Conservation (phyloP, 1,140 invertebrate species). For the Diploscapter pachys region DNA sequence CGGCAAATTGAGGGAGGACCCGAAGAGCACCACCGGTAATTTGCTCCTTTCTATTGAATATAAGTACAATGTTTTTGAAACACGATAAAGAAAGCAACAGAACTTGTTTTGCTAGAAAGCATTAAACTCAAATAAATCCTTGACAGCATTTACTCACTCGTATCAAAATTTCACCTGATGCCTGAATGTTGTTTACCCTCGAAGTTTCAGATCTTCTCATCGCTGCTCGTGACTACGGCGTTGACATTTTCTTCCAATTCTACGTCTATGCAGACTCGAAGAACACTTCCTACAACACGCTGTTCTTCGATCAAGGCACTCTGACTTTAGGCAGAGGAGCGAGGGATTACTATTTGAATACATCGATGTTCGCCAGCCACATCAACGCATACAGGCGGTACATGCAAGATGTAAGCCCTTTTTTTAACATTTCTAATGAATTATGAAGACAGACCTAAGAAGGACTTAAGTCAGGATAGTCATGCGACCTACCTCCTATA, state of each 20-base stretch:
- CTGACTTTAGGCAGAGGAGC: slow-evolving; percentile 38
- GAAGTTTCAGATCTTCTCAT: slow-evolving; percentile 67
- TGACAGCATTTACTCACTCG: too few species aligned
- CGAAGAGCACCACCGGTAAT: slow-evolving; percentile 50
- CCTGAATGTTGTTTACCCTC: too few species aligned
- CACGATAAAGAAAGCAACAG: too few species aligned
- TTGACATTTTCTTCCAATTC: slow-evolving; percentile 61
- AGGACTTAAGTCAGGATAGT: too few species aligned
- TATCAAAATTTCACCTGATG: too few species aligned
- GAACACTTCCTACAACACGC: slow-evolving; percentile 60
- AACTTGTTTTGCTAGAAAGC: too few species aligned
- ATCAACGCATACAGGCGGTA: slow-evolving; percentile 40
- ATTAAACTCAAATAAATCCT: too few species aligned
- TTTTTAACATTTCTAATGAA: not conserved
- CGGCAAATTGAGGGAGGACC: slow-evolving; percentile 67
- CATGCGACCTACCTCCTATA: too few species aligned
- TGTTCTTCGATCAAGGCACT: slow-evolving; percentile 56
- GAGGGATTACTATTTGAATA: slow-evolving; percentile 42
- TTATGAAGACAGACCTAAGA: not conserved
- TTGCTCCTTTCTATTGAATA: too few species aligned
- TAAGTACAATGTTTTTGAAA: too few species aligned
- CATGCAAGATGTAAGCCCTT: slow-evolving; percentile 15
- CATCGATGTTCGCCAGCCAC: slow-evolving; percentile 38
- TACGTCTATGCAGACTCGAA: slow-evolving; percentile 61
- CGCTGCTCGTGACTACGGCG: slow-evolving; percentile 75